phyloP scores from a whole-genome alignment of 2,888 invertebrate species.

The Trachelus tabidus region DNA sequence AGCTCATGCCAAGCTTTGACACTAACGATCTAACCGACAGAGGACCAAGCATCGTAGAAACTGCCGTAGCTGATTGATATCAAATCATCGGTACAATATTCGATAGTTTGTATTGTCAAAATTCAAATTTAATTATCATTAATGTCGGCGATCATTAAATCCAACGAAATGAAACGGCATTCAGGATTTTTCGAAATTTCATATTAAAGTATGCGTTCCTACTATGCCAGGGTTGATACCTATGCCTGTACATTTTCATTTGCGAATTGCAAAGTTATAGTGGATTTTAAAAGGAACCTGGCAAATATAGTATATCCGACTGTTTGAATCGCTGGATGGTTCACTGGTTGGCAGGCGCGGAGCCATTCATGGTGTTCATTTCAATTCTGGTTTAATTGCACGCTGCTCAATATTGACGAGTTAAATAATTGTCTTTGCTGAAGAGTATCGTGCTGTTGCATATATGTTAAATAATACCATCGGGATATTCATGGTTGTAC shows the following conservation, averaged over 20 bases:
- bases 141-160: too few relatives aligned
- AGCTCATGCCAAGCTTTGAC: slow-evolving; percentile 23
- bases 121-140: too few relatives aligned
- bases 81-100: too few relatives aligned
- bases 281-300: slow-evolving; percentile 33
- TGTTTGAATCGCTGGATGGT: slow-evolving; percentile 9
- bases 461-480: not conserved
- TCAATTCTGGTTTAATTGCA: slow-evolving; percentile 47
- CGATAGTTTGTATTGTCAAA: too few relatives aligned
- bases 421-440: slow-evolving; percentile 45
- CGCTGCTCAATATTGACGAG: slow-evolving; percentile 43
- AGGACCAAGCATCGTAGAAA: not conserved
- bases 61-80: too few relatives aligned
- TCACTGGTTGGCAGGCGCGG: not conserved
- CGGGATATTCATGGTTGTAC: not conserved
- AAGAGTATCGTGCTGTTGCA: not conserved
- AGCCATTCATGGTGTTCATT: slow-evolving; percentile 40
- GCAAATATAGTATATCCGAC: slow-evolving; percentile 30
- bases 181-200: too few relatives aligned
- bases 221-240: too few relatives aligned
- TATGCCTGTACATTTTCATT: slow-evolving; percentile 39
- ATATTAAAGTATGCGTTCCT: too few relatives aligned
- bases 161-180: too few relatives aligned
- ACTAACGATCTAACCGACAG: slow-evolving; percentile 26
- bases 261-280: slow-evolving; percentile 27